Evolutionary conservation across 2,888 invertebrate genomes (phyloP), one percentile per base, ranked within the genome.

Genomic region (Acanthacorydalis orientalis): DNA sequence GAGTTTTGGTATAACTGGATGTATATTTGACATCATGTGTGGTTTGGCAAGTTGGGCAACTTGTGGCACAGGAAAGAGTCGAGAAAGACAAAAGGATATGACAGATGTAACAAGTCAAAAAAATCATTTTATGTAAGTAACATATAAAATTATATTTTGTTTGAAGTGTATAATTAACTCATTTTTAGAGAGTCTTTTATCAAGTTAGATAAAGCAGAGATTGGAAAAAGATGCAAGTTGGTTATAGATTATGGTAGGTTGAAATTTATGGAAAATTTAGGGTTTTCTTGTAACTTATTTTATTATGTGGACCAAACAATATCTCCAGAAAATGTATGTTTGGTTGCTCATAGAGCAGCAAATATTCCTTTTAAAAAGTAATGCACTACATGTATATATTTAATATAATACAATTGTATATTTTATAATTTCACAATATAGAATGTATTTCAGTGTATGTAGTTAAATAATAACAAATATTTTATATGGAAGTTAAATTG

Each of bases 31-130:
- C 53, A 70, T 86, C 31, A 75, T 92, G 59, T 77, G 82, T 49
- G 82, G 86, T 52, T 73, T 92, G 57, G 85, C 84, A 7, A 86
- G 90, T 59, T 92, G 92, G 92, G 89, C 88, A 0, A 87, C 88
- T 1, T 89, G 90, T 65, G 86, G 88, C 7, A 67, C 67, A 1
- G 81, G 81, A 0, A 69, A 73, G 51, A 78, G 75, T 55, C 72
- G 77, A 33, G 70, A 73, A 52, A 57, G 59, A 2, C 57, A 60
- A 43, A 60, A 60, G 44, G 56, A 61, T 35, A 49, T 64, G 12
- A 39, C 14, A 23, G 14, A 23, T 39, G 10, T 23, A 33, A 33
- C 34, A 16, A 6, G 7, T 16, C 23, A 41, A 12, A 11, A 7
- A 23, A 14, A 14, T 11, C 7, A 7, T 16, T 15, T 41, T 8